These are phyloP conservation scores for Choloepus hoffmanni DNA, from an alignment of 2,113 vertebrate genomes.

Conservation along the genomic window DNA sequence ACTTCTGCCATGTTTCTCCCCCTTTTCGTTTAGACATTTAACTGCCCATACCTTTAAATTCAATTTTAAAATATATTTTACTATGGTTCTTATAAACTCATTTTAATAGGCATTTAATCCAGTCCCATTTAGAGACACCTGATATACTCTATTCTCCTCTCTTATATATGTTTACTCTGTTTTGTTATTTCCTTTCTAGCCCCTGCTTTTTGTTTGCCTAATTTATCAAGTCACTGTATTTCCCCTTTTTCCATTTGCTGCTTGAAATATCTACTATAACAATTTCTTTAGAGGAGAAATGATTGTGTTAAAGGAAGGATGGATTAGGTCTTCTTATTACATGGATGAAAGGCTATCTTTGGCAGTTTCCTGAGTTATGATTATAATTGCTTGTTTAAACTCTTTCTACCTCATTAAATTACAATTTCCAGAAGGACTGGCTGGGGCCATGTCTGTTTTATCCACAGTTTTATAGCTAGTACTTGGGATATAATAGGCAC, in stretches of 20 bases:
- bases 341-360: background rate
- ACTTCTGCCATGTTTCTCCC: background rate
- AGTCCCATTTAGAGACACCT: background rate
- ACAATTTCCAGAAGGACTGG: background rate
- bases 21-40: background rate
- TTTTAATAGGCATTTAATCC: background rate
- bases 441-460: background rate
- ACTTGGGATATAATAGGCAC: background rate
- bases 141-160: background rate
- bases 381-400: background rate
- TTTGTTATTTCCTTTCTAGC: background rate
- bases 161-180: background rate
- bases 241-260: background rate
- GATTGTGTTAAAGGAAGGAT: background rate
- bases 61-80: background rate
- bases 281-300: background rate
- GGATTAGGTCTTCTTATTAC: background rate
- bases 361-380: background rate
- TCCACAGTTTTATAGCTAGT: background rate
- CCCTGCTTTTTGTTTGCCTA: background rate
- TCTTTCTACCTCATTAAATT: background rate
- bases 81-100: background rate
- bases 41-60: background rate
- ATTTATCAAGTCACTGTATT: background rate
- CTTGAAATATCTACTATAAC: background rate